Evolutionary conservation across 2,113 vertebrate species (phyloP).

Genomic region (Erpornis zantholeuca): DNA sequence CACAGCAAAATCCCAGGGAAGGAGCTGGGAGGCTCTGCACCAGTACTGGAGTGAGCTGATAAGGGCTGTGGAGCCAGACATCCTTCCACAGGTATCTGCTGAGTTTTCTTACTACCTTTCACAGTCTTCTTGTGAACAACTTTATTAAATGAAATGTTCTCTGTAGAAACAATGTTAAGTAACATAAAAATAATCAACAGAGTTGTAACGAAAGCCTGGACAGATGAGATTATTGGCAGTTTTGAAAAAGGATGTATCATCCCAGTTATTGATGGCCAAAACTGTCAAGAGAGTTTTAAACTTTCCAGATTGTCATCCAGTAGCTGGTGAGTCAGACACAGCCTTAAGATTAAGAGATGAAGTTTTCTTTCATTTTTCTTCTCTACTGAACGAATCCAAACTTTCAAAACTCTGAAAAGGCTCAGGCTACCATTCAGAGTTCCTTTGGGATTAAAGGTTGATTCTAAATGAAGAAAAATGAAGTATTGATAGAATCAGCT

Average conservation of each 20-base stretch:
- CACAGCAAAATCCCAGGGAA: neutral
- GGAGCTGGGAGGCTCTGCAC: neutral
- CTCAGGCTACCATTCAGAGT: neutral
- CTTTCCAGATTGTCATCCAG: slow-evolving; percentile 45
- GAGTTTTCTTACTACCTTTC: neutral
- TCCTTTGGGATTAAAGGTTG: neutral
- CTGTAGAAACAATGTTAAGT: neutral
- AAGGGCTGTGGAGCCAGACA: neutral
- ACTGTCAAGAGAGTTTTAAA: slow-evolving; percentile 5
- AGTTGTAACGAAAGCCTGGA: neutral
- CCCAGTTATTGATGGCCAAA: neutral
- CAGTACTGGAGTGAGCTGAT: neutral
- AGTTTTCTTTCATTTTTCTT: neutral
- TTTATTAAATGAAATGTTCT: neutral
- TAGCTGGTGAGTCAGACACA: slow-evolving; percentile 38
- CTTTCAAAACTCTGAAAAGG: neutral
- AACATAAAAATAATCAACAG: neutral
- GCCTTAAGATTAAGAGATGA: neutral
- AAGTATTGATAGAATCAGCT: neutral
- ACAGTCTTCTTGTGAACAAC: neutral
- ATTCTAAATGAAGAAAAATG: neutral
- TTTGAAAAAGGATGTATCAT: neutral
- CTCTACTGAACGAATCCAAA: neutral
- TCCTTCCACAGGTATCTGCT: neutral
- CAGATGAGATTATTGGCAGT: neutral